These are phyloP conservation scores for Eulithis prunata DNA, from an alignment of 2,888 invertebrate species.

Conservation along the genomic window DNA sequence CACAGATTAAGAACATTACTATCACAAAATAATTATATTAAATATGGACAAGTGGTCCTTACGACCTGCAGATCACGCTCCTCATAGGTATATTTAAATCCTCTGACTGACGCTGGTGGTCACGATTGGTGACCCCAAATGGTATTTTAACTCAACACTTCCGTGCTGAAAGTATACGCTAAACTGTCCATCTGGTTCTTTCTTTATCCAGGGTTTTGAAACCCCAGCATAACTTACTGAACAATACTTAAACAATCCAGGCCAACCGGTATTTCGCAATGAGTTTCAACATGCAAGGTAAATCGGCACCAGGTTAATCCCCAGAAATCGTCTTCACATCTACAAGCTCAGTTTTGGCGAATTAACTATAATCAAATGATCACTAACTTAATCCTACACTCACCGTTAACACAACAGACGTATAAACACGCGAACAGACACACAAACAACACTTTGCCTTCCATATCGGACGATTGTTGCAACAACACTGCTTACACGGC, in stretches of 20 bases:
- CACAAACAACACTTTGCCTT: constrained; percentile 31
- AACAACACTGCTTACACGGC: constrained; percentile 31
- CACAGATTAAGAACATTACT: no score
- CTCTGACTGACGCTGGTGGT: no score
- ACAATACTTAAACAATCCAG: constrained; percentile 19
- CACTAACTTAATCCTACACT: constrained; percentile 22
- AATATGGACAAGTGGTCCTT: no score
- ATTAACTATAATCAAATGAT: background rate
- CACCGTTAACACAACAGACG: constrained; percentile 34
- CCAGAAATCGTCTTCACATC: background rate
- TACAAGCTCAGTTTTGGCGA: background rate
- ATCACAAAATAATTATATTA: no score
- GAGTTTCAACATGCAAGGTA: constrained; percentile 2
- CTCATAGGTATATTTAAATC: no score
- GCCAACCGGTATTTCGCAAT: constrained; percentile 26
- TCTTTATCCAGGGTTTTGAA: background rate
- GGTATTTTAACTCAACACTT: no score
- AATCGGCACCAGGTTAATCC: background rate
- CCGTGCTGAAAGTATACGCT: no score
- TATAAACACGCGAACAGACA: constrained; percentile 38
- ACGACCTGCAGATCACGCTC: no score
- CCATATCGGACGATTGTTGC: constrained; percentile 37
- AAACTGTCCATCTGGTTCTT: no score
- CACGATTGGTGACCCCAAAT: no score
- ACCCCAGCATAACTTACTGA: background rate